phyloP scores from a whole-genome alignment of 2,797 vertebrate genomes.

The Hoplostethus atlanticus region DNA sequence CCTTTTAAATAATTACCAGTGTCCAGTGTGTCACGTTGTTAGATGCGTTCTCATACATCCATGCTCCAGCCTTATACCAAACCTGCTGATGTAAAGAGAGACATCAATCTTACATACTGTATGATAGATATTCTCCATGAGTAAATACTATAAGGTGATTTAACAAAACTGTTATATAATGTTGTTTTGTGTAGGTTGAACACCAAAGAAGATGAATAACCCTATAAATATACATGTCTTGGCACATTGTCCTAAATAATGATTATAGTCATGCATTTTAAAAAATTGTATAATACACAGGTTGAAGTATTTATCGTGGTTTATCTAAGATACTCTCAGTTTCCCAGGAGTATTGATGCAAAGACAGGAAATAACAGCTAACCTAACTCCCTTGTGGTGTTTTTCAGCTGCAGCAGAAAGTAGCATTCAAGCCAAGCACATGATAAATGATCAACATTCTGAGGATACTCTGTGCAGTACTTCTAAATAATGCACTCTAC shows the following conservation, averaged over 20 bases:
- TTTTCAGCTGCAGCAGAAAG: constrained; percentile 12
- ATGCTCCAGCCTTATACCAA: constrained; percentile 55
- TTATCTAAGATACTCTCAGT: constrained; percentile 15
- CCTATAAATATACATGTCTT: constrained; percentile 20
- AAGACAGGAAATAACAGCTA: constrained; percentile 17
- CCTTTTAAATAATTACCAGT: constrained; percentile 78
- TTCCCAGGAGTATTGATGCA: constrained; percentile 27
- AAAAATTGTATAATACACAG: not conserved
- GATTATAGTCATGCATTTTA: constrained; percentile 23
- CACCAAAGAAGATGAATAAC: constrained; percentile 37
- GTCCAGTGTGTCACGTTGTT: constrained; percentile 58
- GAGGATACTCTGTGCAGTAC: constrained; percentile 35
- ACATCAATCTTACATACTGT: constrained; percentile 48
- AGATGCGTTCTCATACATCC: constrained; percentile 49
- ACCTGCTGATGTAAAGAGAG: constrained; percentile 43
- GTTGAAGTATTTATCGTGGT: constrained; percentile 51
- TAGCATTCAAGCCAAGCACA: constrained; percentile 59
- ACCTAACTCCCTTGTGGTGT: constrained; percentile 52
- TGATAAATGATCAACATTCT: constrained; percentile 68
- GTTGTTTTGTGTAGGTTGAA: constrained; percentile 37
- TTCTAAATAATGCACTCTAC: constrained; percentile 69
- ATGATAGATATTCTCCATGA: constrained; percentile 22
- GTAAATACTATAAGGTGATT: constrained; percentile 47
- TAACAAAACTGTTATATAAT: constrained; percentile 26
- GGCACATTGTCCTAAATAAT: constrained; percentile 31